phyloP scores from a whole-genome alignment of 2,888 invertebrate genomes.

The Brachypalpus laphriformis region DNA sequence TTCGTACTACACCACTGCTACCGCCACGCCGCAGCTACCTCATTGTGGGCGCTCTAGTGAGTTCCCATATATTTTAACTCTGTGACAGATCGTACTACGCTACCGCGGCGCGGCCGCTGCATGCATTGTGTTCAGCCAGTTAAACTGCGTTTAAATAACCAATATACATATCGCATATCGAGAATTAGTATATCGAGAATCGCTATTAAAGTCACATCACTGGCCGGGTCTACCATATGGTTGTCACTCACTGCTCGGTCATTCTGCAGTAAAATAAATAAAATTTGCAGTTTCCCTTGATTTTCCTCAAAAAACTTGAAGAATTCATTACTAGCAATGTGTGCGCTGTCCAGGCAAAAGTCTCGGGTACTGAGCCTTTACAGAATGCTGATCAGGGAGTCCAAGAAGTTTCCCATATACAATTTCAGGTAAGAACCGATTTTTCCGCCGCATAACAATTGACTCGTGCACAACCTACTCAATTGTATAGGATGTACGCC shows the following conservation, averaged over 20 bases:
- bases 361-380: conserved; percentile 37
- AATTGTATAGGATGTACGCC: conserved; percentile 57
- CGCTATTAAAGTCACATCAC: no score
- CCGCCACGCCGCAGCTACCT: no score
- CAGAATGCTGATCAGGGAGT: conserved; percentile 51
- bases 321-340: conserved; percentile 20
- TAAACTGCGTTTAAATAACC: no score
- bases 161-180: no score
- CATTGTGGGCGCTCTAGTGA: no score
- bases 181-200: no score
- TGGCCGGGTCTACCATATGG: not conserved
- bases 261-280: not conserved
- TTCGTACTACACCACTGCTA: no score
- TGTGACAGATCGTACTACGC: no score
- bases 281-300: not conserved
- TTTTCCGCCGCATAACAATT: not conserved
- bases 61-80: no score
- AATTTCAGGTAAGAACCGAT: conserved; percentile 43
- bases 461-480: not conserved
- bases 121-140: no score
- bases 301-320: not conserved
- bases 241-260: not conserved
- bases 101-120: no score
- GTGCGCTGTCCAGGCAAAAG: conserved; percentile 46
- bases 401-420: conserved; percentile 53